Percentiles rank a stretch among this genome's conserved stretches.
These are phyloP conservation scores for Prunella fulvescens DNA, from an alignment of 2,113 vertebrate genomes.

Conservation along the genomic window DNA sequence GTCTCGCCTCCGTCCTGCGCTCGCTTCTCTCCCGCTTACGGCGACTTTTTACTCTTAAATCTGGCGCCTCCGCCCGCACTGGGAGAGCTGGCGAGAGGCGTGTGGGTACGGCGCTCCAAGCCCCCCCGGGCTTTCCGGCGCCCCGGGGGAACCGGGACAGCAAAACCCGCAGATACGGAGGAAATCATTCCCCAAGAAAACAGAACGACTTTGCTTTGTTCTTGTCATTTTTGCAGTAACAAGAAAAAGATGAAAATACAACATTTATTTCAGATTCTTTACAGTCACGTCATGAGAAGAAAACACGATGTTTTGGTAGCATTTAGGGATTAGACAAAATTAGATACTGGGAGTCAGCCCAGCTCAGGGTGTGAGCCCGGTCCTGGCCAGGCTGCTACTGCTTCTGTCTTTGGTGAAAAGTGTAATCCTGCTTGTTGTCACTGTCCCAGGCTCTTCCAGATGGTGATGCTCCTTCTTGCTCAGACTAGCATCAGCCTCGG, in stretches of 20 bases:
- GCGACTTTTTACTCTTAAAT: not conserved
- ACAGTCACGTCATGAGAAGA: not conserved
- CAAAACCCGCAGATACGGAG: not conserved
- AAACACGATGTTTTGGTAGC: not conserved
- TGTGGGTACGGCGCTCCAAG: not conserved
- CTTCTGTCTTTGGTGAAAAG: not conserved
- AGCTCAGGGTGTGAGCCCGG: not conserved
- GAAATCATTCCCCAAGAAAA: not conserved
- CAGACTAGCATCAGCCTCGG: not conserved
- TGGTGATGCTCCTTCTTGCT: not conserved
- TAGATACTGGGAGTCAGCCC: not conserved
- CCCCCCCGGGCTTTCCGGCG: not conserved
- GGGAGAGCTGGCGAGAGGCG: not conserved
- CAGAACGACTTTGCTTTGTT: not conserved
- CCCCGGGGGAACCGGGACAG: not conserved
- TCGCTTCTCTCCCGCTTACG: not conserved
- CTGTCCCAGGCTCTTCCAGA: not conserved
- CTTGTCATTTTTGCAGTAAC: not conserved
- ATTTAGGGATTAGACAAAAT: slow-evolving; percentile 6
- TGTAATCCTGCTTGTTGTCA: not conserved
- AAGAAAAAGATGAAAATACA: not conserved
- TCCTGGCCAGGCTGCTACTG: not conserved
- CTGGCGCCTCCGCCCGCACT: not conserved
- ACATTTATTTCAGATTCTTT: not conserved
- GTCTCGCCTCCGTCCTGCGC: not conserved